Evolutionary conservation across 2,797 vertebrate species (phyloP), one percentile per base, ranked within the genome.

Genomic region (Clarias fuscus): DNA sequence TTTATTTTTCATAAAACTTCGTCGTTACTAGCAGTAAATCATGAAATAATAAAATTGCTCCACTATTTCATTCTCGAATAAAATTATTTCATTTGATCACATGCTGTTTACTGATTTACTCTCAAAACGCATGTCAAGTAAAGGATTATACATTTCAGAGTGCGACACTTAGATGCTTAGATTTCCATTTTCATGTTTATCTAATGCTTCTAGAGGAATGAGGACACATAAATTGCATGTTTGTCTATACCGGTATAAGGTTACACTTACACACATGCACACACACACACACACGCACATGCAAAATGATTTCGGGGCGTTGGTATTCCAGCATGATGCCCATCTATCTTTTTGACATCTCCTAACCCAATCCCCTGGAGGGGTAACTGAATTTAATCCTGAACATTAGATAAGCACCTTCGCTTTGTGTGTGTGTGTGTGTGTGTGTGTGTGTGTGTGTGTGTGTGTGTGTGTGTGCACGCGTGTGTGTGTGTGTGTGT

Each of bases 311-410:
- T 91, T 93, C 89, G 88, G 86, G 88, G 86, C 87, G 78, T 68
- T 91, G 90, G 89, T 92, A 93, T 92, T 91, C 90, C 80, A 91
- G 91, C 93, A 93, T 93, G 93, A 95, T 93, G 92, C 93, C 94
- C 95, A 96, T 96, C 94, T 95, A 95, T 96, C 95, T 96, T 95
- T 95, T 93, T 96, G 95, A 96, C 95, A 95, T 96, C 93, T 94
- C 90, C 93, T 96, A 96, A 96, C 95, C 95, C 94, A 96, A 96
- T 96, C 94, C 94, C 95, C 91, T 88, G 75, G 86, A 92, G 94
- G 95, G 93, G 91, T 95, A 96, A 95, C 95, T 93, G 93, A 94
- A 96, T 96, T 96, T 94, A 96, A 95, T 94, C 94, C 93, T 93
- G 93, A 93, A 92, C 95, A 96, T 96, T 95, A 95, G 94, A 96